Percentiles rank a stretch among this genome's conserved stretches.
phyloP scores from a whole-genome alignment of 2,888 invertebrate species.

The Chironomus riparius region DNA sequence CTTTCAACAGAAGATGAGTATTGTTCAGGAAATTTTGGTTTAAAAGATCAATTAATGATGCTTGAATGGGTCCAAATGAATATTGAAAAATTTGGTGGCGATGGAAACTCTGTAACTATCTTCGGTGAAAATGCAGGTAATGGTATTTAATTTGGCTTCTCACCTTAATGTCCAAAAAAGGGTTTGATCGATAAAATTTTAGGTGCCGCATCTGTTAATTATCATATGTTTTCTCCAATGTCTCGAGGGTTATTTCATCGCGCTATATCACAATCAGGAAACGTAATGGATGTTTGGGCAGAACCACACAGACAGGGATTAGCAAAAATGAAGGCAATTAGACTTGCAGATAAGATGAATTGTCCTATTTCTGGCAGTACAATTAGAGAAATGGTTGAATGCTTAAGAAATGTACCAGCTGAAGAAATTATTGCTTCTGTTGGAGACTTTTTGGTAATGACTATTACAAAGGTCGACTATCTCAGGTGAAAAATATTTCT shows the following conservation, averaged over 20 bases:
- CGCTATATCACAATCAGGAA: constrained; percentile 67
- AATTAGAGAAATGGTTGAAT: constrained; percentile 45
- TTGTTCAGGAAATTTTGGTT: constrained; percentile 28
- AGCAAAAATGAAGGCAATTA: constrained; percentile 49
- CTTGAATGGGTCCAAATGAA: constrained; percentile 29
- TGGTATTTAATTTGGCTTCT: no score
- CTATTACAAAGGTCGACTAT: background rate
- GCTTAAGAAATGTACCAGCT: constrained; percentile 54
- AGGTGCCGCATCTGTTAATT: constrained; percentile 51
- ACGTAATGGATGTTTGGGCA: constrained; percentile 59
- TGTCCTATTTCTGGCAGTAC: constrained; percentile 47
- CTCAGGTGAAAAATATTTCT: background rate
- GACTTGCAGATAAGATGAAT: constrained; percentile 50
- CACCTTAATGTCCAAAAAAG: no score
- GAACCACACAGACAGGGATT: constrained; percentile 52
- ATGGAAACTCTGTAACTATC: constrained; percentile 18
- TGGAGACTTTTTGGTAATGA: constrained; percentile 13
- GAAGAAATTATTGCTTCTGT: constrained; percentile 56
- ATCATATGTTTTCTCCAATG: constrained; percentile 55
- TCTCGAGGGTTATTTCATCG: constrained; percentile 55
- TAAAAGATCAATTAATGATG: constrained; percentile 28
- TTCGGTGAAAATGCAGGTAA: background rate
- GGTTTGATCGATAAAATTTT: no score
- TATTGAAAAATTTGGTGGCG: constrained; percentile 28
- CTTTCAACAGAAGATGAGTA: constrained; percentile 26